Conservation (phyloP, 2,113 vertebrate species). For the Bufo gargarizans region DNA sequence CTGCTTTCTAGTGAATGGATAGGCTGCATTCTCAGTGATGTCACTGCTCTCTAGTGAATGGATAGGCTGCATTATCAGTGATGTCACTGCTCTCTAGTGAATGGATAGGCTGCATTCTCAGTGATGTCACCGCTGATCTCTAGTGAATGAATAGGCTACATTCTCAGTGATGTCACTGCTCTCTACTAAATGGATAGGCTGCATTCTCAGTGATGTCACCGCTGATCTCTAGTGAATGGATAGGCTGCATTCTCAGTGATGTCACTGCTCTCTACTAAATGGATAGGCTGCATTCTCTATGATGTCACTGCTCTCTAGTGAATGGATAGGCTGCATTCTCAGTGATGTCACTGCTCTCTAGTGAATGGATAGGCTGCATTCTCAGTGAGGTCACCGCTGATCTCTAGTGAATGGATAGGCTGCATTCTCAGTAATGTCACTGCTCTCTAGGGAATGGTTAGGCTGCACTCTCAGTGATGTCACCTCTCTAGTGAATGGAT, state of each 20-base stretch:
- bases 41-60: background rate
- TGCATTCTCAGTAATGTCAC: background rate
- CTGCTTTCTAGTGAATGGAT: background rate
- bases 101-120: background rate
- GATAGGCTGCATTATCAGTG: background rate
- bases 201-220: background rate
- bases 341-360: too few species aligned
- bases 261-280: background rate
- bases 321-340: background rate
- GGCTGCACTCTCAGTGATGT: background rate
- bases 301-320: background rate
- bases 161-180: background rate
- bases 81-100: background rate
- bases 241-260: background rate
- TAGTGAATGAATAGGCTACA: background rate
- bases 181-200: background rate
- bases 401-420: background rate
- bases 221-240: background rate
- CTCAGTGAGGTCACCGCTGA: background rate
- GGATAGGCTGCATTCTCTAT: background rate
- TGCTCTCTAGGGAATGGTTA: background rate
- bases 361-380: background rate
- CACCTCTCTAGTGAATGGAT: background rate
- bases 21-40: background rate
- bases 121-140: too few species aligned